A percentile compares a stretch with the other conserved stretches of the same genome.
Evolutionary conservation across 2,113 vertebrate species (phyloP).

Genomic region (Microcebus lehilahytsara): DNA sequence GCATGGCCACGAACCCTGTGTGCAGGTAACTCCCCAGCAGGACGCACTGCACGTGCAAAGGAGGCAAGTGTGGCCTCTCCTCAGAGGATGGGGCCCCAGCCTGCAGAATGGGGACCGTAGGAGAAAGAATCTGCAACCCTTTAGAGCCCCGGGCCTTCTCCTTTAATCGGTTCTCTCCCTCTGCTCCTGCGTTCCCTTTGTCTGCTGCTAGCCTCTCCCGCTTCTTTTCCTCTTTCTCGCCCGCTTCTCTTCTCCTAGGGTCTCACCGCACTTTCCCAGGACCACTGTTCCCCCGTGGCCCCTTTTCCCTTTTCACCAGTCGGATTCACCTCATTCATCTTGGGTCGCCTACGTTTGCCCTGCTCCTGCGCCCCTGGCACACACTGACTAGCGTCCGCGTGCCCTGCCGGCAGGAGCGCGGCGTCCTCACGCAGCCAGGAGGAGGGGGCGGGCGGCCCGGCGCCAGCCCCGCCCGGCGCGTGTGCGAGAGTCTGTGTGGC

Average conservation of each 20-base stretch:
- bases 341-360: background rate
- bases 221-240: background rate
- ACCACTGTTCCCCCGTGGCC: background rate
- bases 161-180: background rate
- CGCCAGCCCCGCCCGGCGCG: constrained; percentile 64
- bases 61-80: background rate
- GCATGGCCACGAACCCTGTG: background rate
- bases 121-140: background rate
- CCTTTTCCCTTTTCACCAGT: background rate
- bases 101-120: background rate
- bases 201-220: background rate
- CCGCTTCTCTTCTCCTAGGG: background rate
- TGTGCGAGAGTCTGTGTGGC: constrained; percentile 58
- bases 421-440: constrained; percentile 6
- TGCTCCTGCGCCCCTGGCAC: background rate
- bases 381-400: too few species aligned
- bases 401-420: constrained; percentile 34
- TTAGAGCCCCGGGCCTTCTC: background rate
- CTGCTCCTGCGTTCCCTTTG: background rate
- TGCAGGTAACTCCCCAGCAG: background rate
- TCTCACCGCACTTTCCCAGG: background rate
- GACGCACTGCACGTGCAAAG: background rate
- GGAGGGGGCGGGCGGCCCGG: background rate
- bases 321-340: background rate
- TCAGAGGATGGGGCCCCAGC: background rate